A percentile compares a stretch with the other conserved stretches of the same genome.
Evolutionary conservation across 2,797 vertebrate genomes (phyloP).

Genomic region (Aldrovandia affinis): DNA sequence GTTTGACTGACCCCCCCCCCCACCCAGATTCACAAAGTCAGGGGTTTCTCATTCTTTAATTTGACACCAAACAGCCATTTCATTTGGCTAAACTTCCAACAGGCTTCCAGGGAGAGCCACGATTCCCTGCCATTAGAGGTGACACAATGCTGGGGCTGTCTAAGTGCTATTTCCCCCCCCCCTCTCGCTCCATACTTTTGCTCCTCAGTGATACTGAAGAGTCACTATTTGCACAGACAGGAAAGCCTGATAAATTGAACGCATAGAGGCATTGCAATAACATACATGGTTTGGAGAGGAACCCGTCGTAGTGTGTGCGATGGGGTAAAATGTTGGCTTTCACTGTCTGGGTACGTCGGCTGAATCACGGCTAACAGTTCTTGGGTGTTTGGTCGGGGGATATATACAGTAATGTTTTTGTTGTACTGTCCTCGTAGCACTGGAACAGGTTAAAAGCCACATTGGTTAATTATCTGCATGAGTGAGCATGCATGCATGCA

Average conservation of each 20-base stretch:
- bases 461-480: background rate
- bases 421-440: background rate
- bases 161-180: background rate
- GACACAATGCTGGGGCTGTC: background rate
- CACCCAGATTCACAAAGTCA: background rate
- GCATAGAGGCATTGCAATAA: background rate
- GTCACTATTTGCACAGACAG: slow-evolving; percentile 3
- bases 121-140: background rate
- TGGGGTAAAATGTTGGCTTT: background rate
- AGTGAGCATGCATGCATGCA: too few species aligned
- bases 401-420: background rate
- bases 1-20: too few species aligned
- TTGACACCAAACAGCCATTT: slow-evolving; percentile 2
- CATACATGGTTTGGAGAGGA: background rate
- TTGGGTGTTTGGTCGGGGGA: background rate
- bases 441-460: slow-evolving; percentile 1
- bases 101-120: background rate
- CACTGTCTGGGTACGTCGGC: background rate
- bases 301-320: background rate
- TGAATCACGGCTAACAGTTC: background rate
- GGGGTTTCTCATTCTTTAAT: background rate
- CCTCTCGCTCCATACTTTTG: background rate
- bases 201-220: background rate
- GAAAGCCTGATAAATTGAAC: background rate
- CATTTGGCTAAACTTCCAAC: too few species aligned